Evolutionary conservation across 2,113 vertebrate genomes (phyloP), one percentile per base, ranked within the genome.

Genomic region (Tachycineta bicolor): DNA sequence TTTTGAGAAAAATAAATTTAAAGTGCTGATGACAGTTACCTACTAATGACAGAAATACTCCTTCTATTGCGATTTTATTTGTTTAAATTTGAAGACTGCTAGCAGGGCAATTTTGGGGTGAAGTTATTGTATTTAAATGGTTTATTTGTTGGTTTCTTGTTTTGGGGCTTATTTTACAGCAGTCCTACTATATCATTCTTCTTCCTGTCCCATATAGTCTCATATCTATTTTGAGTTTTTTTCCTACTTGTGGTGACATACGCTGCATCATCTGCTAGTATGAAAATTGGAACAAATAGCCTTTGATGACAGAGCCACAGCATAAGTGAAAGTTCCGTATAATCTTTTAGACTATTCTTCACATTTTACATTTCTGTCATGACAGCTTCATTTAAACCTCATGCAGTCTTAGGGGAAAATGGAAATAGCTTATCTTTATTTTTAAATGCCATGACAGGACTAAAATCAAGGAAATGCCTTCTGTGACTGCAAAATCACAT

Each of bases 231-330:
- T 89, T 55, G 8, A 37, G 9, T 1, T 52, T 21, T 71, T 82
- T 90, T 82, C 41, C 64, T 77, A 4, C 44, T 91, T 58, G 49
- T 43, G 19, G 21, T 93, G 95, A 92, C 91, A 91, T 69, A 70
- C 43, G 44, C 58, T 92, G 83, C 41, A 92, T 94, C 84, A 87
- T 92, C 67, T 85, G 46, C 56, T 80, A 70, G 44, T 78, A 90
- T 33, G 60, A 89, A 97, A 97, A 97, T 95, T 94, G 85, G 85
- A 96, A 96, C 70, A 97, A 97, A 97, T 94, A 96, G 26, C 63
- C 41, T 97, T 82, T 96, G 91, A 95, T 88, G 64, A 46, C 63
- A 95, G 52, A 95, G 41, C 33, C 74, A 91, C 24, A 77, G 52
- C 41, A 46, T 37, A 96, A 96, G n/a, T 92, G 70, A 95, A 96